Base-by-base conservation (phyloP, 2,797 vertebrate species). In the Falco columbarius region DNA sequence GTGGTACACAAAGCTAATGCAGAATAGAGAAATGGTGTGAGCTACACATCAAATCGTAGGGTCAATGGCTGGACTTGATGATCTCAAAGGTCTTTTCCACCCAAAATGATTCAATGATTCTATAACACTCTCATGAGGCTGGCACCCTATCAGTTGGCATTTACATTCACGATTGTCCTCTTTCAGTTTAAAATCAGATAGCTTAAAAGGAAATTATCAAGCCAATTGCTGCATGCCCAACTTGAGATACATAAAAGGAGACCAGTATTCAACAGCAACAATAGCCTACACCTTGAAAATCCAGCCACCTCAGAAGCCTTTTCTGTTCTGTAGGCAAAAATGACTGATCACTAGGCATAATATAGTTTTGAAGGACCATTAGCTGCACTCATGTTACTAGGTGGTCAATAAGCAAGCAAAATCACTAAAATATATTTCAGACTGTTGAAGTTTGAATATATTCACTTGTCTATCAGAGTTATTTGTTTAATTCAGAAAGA, bases 191-290 rank as follows among this genome's bases (percentile, higher is more conserved):
- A 86, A 75, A 80, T 88, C 72, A 94, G 75, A 63, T 17, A 88
- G n/a, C 73, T 83, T 81, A 75, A 81, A 83, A 65, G 12, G 18
- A 95, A 91, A 94, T 83, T 83, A 91, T 56, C 75, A 90, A 88
- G 20, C 58, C 75, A 86, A 24, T 72, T 86, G 54, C 68, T 81
- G 52, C 42, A 81, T 91, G 36, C n/a, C 70, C n/a, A 42, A 42
- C 30, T 62, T 81, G n/a, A 82, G 47, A 73, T 67, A 42, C 14
- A 56, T 85, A 66, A 92, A 89, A 90, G 14, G 29, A 87, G 40
- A 36, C 77, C 36, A 67, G 12, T 58, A 38, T 67, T 94, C 76
- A 88, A 90, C 14, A 85, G 36, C 40, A 89, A 16, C 40, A 93
- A 73, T 68, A 89, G 81, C 40, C 42, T 75, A 54, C 55, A 81